Conservation (phyloP, 64 coral and sea anemone species). For the Hydrozoanthus tunicans region DNA sequence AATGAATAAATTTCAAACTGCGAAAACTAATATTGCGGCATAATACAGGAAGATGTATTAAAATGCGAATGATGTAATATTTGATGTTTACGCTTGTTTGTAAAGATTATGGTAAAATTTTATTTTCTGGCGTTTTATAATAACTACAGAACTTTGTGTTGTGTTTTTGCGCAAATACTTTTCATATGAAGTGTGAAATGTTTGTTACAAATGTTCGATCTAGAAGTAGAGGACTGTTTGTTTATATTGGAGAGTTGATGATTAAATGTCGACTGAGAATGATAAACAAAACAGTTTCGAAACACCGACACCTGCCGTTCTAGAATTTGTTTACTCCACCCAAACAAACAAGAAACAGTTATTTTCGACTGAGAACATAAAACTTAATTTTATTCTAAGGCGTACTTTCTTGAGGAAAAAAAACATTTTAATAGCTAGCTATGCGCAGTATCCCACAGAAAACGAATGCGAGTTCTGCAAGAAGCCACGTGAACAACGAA, state of each 20-base stretch:
- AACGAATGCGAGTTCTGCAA: neutral
- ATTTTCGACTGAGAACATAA: neutral
- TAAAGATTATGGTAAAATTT: no score
- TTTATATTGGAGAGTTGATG: slow-evolving; percentile 5
- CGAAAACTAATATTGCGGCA: no score
- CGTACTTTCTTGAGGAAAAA: no score
- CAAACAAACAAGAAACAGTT: neutral
- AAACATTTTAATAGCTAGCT: no score
- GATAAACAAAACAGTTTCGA: neutral
- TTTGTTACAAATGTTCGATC: neutral
- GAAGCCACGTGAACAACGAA: slow-evolving; percentile 5
- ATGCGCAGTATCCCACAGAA: no score
- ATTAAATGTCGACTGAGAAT: neutral
- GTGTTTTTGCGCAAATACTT: no score
- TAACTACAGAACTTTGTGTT: no score
- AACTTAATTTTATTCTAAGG: neutral
- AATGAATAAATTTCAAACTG: no score
- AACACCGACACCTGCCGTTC: slow-evolving; percentile 11
- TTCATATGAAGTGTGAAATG: neutral
- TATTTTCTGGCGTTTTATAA: no score
- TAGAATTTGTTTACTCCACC: neutral
- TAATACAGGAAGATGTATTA: no score
- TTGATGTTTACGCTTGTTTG: no score
- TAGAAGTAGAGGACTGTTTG: neutral
- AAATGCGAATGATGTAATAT: no score